A percentile compares a stretch with the other conserved stretches of the same genome.
Evolutionary conservation across 2,888 invertebrate species (phyloP).

Genomic region (Cheilosia vulpina): DNA sequence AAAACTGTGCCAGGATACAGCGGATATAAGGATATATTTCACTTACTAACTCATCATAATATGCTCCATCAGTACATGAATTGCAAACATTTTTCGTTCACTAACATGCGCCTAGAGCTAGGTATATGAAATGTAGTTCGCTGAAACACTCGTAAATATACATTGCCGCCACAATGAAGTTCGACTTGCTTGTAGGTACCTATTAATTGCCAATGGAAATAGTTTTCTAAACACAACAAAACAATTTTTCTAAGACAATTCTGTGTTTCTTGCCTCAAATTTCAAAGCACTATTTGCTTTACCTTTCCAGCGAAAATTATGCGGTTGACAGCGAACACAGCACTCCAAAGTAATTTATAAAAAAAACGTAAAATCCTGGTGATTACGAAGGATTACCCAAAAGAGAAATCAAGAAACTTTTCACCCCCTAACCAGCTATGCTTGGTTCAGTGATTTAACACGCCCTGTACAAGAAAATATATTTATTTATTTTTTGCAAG

Average conservation of each 20-base stretch:
- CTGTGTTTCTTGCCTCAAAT: not conserved
- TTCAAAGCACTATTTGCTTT: not conserved
- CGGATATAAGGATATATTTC: too few species aligned
- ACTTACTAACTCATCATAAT: too few species aligned
- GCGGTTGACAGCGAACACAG: not conserved
- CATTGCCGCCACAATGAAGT: too few species aligned
- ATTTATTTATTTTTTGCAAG: not conserved
- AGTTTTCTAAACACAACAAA: not conserved
- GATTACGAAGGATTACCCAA: not conserved
- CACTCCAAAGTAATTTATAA: not conserved
- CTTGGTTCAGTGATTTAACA: constrained; percentile 3
- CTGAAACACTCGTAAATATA: too few species aligned
- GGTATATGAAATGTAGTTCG: too few species aligned
- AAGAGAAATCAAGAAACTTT: constrained; percentile 7
- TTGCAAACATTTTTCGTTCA: too few species aligned
- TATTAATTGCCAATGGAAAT: not conserved
- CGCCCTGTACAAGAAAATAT: not conserved
- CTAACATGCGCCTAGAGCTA: too few species aligned
- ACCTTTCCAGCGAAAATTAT: not conserved
- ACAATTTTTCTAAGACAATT: not conserved
- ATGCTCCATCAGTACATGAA: too few species aligned
- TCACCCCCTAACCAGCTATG: not conserved
- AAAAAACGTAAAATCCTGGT: not conserved
- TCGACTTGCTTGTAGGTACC: not conserved
- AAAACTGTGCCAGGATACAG: too few species aligned